Evolutionary conservation across 2,113 vertebrate genomes (phyloP).

Genomic region (Crotalus viridis): DNA sequence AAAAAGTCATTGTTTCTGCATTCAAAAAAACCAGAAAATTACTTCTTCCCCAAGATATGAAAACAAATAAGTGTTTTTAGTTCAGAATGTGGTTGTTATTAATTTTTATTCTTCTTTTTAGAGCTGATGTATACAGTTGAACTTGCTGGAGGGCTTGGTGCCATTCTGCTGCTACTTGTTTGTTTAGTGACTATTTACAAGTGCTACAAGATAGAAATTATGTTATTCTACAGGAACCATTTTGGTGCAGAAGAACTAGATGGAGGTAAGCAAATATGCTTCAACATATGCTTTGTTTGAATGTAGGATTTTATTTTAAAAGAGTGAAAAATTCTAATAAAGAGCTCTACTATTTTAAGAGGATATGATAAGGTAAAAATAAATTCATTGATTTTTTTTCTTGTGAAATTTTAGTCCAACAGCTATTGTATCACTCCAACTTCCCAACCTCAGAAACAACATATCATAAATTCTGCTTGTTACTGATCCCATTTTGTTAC

Average conservation of each 20-base stretch:
- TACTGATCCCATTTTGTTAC: not conserved
- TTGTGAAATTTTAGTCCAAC: not conserved
- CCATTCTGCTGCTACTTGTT: conserved; percentile 92
- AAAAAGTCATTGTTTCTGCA: not conserved
- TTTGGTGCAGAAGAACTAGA: conserved; percentile 95
- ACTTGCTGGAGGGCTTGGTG: conserved; percentile 94
- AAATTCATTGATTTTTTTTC: not conserved
- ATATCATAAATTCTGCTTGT: not conserved
- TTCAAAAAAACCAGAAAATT: not conserved
- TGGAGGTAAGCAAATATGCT: conserved; percentile 82
- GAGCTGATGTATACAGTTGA: conserved; percentile 98
- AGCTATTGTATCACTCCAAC: not conserved
- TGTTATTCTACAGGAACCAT: conserved; percentile 96
- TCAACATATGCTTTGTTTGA: conserved; percentile 7
- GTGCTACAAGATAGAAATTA: conserved; percentile 96
- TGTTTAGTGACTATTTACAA: conserved; percentile 95
- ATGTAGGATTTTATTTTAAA: not conserved
- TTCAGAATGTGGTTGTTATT: conserved; percentile 41
- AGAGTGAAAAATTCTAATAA: not conserved
- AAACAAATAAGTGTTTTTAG: not conserved
- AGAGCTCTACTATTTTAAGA: not conserved
- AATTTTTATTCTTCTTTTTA: conserved; percentile 68
- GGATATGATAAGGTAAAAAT: not conserved
- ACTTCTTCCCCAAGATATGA: not conserved
- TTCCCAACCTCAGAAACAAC: not conserved